These are phyloP conservation scores for Acrobasis suavella DNA, from an alignment of 2,888 invertebrate genomes.

Conservation along the genomic window DNA sequence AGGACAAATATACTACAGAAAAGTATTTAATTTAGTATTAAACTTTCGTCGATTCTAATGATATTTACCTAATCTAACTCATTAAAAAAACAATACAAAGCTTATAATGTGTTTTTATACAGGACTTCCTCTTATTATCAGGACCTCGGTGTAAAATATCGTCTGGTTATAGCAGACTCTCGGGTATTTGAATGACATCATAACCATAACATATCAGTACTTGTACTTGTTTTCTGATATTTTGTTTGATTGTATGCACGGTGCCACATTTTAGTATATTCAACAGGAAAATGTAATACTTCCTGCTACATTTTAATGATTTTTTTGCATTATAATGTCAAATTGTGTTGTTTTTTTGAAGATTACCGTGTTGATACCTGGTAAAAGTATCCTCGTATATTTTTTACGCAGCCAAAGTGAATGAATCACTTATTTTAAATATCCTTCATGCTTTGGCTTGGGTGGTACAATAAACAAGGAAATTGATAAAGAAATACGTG, in stretches of 20 bases:
- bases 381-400: background rate
- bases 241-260: too few relatives aligned
- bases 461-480: background rate
- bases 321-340: too few relatives aligned
- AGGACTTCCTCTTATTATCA: conserved; percentile 14
- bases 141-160: background rate
- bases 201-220: background rate
- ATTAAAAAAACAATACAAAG: too few relatives aligned
- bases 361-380: background rate
- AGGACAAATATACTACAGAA: too few relatives aligned
- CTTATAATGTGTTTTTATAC: background rate
- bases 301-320: too few relatives aligned
- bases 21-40: too few relatives aligned
- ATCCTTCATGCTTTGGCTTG: background rate
- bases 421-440: background rate
- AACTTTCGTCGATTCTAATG: too few relatives aligned
- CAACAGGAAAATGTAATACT: too few relatives aligned
- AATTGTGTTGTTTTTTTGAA: background rate
- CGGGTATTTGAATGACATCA: background rate
- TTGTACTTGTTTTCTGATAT: background rate
- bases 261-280: too few relatives aligned
- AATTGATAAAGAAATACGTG: conserved; percentile 6
- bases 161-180: background rate
- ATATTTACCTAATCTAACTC: too few relatives aligned
- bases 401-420: background rate